phyloP scores from a whole-genome alignment of 1,140 invertebrate species.

The Onthophagus taurus region DNA sequence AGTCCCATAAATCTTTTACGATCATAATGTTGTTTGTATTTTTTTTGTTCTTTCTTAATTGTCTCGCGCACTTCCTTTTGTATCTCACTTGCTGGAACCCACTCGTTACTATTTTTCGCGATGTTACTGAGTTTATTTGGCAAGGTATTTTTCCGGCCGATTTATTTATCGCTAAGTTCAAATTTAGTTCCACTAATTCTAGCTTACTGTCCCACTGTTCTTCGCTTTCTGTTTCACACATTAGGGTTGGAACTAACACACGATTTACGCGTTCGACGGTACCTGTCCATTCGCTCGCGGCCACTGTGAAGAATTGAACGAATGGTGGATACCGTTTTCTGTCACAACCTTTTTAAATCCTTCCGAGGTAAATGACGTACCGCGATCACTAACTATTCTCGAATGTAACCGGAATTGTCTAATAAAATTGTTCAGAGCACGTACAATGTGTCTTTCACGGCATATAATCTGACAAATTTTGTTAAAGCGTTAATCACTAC shows the following conservation, averaged over 20 bases:
- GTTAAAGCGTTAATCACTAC: constrained; percentile 27
- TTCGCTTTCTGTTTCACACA: background rate
- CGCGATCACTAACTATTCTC: background rate
- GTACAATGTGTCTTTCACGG: background rate
- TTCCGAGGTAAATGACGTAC: background rate
- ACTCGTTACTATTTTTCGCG: no score
- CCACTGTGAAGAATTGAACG: background rate
- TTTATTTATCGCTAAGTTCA: background rate
- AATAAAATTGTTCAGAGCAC: background rate
- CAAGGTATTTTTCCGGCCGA: background rate
- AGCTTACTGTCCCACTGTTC: background rate
- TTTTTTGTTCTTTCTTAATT: background rate
- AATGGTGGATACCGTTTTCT: background rate
- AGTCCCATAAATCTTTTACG: background rate
- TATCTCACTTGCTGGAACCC: background rate
- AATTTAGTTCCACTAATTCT: background rate
- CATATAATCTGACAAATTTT: constrained; percentile 19
- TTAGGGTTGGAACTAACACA: background rate
- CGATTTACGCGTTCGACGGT: background rate
- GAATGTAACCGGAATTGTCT: background rate
- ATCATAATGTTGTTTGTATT: background rate
- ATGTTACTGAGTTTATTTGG: background rate
- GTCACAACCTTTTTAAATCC: background rate
- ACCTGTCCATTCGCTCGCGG: constrained; percentile 3
- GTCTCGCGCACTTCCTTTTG: background rate